phyloP scores from a whole-genome alignment of 2,888 invertebrate genomes.

The Mantis religiosa region DNA sequence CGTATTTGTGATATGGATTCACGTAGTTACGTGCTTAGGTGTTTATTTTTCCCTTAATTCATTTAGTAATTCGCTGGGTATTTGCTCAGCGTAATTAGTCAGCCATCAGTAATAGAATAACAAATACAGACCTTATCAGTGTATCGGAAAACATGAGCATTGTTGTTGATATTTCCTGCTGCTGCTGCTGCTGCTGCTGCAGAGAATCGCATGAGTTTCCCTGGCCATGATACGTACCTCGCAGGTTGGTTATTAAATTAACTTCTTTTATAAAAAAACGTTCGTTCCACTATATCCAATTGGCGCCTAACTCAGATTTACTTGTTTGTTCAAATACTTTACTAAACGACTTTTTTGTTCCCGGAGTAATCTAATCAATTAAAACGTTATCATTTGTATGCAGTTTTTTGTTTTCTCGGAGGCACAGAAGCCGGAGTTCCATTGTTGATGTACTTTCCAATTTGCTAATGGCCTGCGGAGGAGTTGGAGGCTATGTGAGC shows the following conservation, averaged over 20 bases:
- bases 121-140: not conserved
- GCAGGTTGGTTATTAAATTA: not conserved
- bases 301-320: not conserved
- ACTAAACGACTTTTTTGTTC: not conserved
- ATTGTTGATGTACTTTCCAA: no score
- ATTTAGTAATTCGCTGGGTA: not conserved
- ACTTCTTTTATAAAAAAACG: not conserved
- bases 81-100: not conserved
- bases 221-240: not conserved
- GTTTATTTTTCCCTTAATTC: not conserved
- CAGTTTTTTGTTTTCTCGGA: no score
- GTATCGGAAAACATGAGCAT: not conserved
- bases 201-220: not conserved
- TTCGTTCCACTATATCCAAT: not conserved
- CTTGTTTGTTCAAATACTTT: not conserved
- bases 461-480: not conserved
- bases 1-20: no score
- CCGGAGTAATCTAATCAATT: no score
- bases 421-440: no score
- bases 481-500: not conserved
- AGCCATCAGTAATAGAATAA: not conserved
- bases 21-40: no score
- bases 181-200: no score
- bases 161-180: not conserved
- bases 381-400: no score